A percentile compares a stretch with the other conserved stretches of the same genome.
phyloP scores from a whole-genome alignment of 2,113 vertebrate genomes.

The Amphiprion percula region DNA sequence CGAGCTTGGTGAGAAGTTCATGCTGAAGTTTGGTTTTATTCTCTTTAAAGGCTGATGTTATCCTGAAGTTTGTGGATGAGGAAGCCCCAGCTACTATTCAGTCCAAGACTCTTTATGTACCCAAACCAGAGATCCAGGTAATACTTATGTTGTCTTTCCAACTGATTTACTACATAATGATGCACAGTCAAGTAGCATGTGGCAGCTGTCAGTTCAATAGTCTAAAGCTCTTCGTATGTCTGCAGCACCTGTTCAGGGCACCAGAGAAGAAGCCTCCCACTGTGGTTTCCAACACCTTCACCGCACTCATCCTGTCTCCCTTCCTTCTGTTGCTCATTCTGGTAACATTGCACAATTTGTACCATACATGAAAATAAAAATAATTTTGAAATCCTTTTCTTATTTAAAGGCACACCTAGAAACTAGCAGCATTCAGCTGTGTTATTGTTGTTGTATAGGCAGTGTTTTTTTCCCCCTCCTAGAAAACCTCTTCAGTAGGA shows the following conservation, averaged over 20 bases:
- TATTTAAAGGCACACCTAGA: not conserved
- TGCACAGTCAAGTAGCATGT: not conserved
- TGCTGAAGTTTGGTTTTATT: not conserved
- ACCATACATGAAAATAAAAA: not conserved
- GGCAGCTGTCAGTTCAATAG: not conserved
- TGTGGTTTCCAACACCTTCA: slow-evolving; percentile 96
- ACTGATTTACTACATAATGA: not conserved
- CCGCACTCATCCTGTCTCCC: slow-evolving; percentile 92
- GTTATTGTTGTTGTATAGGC: not conserved
- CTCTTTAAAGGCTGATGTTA: slow-evolving; percentile 90
- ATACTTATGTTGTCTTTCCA: not conserved
- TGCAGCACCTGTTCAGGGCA: slow-evolving; percentile 96
- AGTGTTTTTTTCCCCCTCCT: not conserved
- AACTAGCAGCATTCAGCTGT: not conserved
- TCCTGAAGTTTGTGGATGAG: slow-evolving; percentile 96
- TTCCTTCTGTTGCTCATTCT: slow-evolving; percentile 94
- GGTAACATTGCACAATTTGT: slow-evolving; percentile 82
- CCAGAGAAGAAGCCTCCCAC: slow-evolving; percentile 98
- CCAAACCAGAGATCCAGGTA: slow-evolving; percentile 98
- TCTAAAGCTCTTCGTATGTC: slow-evolving; percentile 36
- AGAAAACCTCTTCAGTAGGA: slow-evolving; percentile 54
- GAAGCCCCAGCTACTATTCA: slow-evolving; percentile 91
- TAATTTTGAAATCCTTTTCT: not conserved
- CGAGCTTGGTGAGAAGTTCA: too few species aligned
- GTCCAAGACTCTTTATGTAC: slow-evolving; percentile 93